Evolutionary conservation across 1,140 invertebrate genomes (phyloP).

Genomic region (Adelges cooleyi): DNA sequence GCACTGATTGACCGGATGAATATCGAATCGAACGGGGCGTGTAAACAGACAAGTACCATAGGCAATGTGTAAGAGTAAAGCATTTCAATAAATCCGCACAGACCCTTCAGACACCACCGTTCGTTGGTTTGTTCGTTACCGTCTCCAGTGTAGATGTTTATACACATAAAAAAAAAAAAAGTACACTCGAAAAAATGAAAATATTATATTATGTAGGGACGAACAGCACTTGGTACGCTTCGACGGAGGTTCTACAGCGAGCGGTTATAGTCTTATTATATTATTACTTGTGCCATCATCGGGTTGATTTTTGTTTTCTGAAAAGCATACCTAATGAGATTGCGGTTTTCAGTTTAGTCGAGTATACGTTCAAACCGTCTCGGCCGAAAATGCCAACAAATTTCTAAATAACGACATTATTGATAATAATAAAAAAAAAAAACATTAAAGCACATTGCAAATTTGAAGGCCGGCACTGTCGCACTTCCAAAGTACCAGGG

Average conservation of each 20-base stretch:
- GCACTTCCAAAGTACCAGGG: too few species aligned
- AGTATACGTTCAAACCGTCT: too few species aligned
- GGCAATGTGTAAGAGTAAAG: neutral
- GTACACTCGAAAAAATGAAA: slow-evolving; percentile 1
- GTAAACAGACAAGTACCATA: neutral
- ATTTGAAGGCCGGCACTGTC: too few species aligned
- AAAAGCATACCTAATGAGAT: too few species aligned
- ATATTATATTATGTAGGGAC: neutral
- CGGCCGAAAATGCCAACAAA: too few species aligned
- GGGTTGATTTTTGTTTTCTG: neutral
- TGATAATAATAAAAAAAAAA: too few species aligned
- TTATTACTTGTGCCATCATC: too few species aligned
- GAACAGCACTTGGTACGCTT: neutral
- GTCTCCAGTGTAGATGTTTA: neutral
- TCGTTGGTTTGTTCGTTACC: neutral
- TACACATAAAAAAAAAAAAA: neutral
- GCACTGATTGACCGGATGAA: slow-evolving; percentile 1
- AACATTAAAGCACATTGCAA: too few species aligned
- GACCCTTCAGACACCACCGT: neutral
- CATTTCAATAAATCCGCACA: slow-evolving; percentile 12
- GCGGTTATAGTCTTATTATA: too few species aligned
- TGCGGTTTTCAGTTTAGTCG: too few species aligned
- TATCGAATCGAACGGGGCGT: neutral
- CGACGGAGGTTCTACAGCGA: neutral
- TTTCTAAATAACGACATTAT: too few species aligned